A percentile compares a stretch with the other conserved stretches of the same genome.
Conservation (phyloP, 1,140 invertebrate species). For the Hypothenemus hampei region DNA sequence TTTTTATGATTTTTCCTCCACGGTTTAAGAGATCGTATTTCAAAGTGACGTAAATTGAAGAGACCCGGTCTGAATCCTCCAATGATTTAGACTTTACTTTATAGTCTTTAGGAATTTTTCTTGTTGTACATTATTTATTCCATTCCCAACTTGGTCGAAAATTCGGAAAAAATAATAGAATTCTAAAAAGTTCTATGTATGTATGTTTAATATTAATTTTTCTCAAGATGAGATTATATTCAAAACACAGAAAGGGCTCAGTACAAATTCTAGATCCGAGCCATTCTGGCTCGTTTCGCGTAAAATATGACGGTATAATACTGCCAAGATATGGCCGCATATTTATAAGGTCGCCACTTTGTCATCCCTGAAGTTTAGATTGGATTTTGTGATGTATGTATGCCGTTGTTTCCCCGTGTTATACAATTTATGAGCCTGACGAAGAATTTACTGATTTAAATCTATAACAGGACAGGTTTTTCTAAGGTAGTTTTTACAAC, state of each 20-base stretch:
- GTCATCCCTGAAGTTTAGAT: conserved; percentile 46
- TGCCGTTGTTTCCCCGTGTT: conserved; percentile 7
- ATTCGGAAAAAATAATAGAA: too few relatives aligned
- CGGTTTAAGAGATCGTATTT: conserved; percentile 14
- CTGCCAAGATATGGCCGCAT: conserved; percentile 44
- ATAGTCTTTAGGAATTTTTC: not conserved
- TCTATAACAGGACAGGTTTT: too few relatives aligned
- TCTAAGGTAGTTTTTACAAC: too few relatives aligned
- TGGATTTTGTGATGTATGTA: conserved; percentile 43
- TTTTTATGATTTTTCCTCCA: conserved; percentile 23
- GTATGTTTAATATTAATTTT: too few relatives aligned
- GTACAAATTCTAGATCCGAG: conserved; percentile 9
- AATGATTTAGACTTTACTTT: conserved; percentile 23
- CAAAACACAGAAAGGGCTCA: conserved; percentile 14
- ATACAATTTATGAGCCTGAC: conserved; percentile 22
- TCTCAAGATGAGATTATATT: too few relatives aligned
- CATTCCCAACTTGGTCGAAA: too few relatives aligned
- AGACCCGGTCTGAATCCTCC: conserved; percentile 13
- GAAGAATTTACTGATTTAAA: conserved; percentile 28
- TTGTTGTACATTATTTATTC: too few relatives aligned
- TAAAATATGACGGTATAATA: conserved; percentile 44
- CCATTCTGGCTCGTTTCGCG: conserved; percentile 14
- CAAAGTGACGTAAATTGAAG: conserved; percentile 18
- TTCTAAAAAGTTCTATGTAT: too few relatives aligned
- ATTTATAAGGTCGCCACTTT: conserved; percentile 47